Evolutionary conservation across 2,888 invertebrate genomes (phyloP).

Genomic region (Amblyjoppa proteus): DNA sequence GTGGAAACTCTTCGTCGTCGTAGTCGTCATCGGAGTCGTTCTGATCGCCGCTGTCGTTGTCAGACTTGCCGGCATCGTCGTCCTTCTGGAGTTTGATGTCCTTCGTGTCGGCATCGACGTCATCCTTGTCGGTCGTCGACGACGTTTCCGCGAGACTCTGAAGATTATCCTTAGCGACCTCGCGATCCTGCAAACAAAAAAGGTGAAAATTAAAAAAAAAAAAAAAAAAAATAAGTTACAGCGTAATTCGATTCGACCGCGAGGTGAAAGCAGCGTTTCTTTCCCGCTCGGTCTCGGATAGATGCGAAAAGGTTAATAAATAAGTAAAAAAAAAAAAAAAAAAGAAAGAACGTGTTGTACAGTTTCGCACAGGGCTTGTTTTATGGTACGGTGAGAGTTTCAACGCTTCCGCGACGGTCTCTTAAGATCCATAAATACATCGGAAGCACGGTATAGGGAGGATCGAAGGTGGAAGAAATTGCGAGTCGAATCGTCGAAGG

Average conservation of each 20-base stretch:
- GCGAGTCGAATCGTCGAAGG: slow-evolving; percentile 4
- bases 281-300: neutral
- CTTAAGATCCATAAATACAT: neutral
- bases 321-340: neutral
- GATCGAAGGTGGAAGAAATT: slow-evolving; percentile 34
- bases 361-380: neutral
- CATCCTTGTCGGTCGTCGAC: slow-evolving; percentile 75
- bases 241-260: neutral
- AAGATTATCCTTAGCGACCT: slow-evolving; percentile 76
- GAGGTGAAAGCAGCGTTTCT: slow-evolving; percentile 15
- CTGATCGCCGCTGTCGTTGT: slow-evolving; percentile 87
- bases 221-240: too few relatives aligned
- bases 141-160: slow-evolving; percentile 77
- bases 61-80: slow-evolving; percentile 83
- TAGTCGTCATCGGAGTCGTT: slow-evolving; percentile 86
- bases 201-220: neutral
- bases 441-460: slow-evolving; percentile 3
- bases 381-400: slow-evolving; percentile 39
- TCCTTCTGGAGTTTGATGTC: slow-evolving; percentile 85
- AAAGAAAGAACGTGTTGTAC: neutral
- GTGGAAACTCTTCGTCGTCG: slow-evolving; percentile 83
- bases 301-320: neutral
- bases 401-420: slow-evolving; percentile 13
- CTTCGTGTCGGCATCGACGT: slow-evolving; percentile 74
- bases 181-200: slow-evolving; percentile 74